These are phyloP conservation scores for Equus przewalskii DNA, from an alignment of 2,113 vertebrate genomes.

Conservation along the genomic window DNA sequence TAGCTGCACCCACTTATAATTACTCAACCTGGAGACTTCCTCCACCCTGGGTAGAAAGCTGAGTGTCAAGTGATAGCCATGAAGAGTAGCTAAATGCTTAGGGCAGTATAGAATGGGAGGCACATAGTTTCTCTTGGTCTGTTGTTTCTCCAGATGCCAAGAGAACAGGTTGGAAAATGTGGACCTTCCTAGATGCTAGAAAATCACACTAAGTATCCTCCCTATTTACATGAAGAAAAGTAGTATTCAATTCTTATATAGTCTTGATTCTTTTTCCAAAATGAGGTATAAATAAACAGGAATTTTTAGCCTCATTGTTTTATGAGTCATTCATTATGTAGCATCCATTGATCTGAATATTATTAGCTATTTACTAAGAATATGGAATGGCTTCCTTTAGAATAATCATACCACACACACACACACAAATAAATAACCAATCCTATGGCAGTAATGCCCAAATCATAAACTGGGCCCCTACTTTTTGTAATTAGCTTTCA, in stretches of 20 bases:
- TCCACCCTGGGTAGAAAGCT: background rate
- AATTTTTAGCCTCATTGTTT: background rate
- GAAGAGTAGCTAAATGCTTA: background rate
- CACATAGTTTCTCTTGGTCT: background rate
- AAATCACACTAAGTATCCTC: background rate
- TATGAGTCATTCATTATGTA: background rate
- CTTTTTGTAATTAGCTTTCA: background rate
- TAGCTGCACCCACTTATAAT: background rate
- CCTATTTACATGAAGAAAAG: background rate
- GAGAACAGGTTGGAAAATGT: background rate
- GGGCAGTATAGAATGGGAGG: background rate
- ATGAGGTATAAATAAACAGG: background rate
- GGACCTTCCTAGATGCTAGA: background rate
- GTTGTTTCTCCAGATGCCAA: slow-evolving; percentile 13
- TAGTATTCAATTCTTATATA: background rate
- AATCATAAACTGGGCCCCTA: background rate
- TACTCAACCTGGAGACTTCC: background rate
- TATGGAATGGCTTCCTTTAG: background rate
- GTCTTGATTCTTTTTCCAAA: slow-evolving; percentile 12
- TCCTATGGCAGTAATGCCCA: background rate
- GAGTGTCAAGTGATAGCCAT: background rate
- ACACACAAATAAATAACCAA: background rate
- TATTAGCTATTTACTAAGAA: slow-evolving; percentile 36
- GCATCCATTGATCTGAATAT: background rate
- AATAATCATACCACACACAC: background rate